Evolutionary conservation across 2,113 vertebrate genomes (phyloP), one percentile per base, ranked within the genome.

Genomic region (Cottus gobio): DNA sequence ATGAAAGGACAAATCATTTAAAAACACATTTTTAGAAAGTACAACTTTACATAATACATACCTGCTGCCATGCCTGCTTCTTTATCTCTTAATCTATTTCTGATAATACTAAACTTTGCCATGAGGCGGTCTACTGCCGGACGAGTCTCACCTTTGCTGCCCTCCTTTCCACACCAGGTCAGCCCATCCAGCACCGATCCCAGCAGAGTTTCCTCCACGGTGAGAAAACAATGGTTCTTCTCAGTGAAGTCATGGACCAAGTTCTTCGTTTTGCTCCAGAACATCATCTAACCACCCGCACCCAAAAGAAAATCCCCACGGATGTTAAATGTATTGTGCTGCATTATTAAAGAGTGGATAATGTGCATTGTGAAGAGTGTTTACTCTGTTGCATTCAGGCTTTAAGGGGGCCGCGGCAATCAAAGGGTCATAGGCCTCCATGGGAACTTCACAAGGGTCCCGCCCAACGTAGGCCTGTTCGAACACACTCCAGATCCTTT

Each of bases 181-280:
- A 97, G 77, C 0, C 13, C 85, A 0, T 98, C 87, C 6, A 94
- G 83, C 28, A 96, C 75, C 31, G 86, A 95, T 46, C 98, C 98
- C 82, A 97, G 30, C 67, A 98, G 71, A 0, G 94, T 96, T 85
- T 97, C 92, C 88, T 99, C 97, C 87, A 98, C 58, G 0, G 96
- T 97, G 16, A 93, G 6, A 46, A 95, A 87, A n/a, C 93, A 93
- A 3, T 30, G 46, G 7, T 3, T 91, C 50, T 92, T 87, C 30
- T 34, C 13, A 0, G 96, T 94, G 56, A 94, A 92, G 5, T 75
- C 74, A 13, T 96, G 95, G 13, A 57, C 96, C 2, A 97, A 82
- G 0, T 90, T 68, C 3, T 76, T 84, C 0, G 96, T 96, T 93
- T 93, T 96, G 93, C 97, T 98, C 98, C 98, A 99, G 34, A 98